Base-by-base conservation (phyloP, 2,888 invertebrate species). In the Poecilus cupreus region DNA sequence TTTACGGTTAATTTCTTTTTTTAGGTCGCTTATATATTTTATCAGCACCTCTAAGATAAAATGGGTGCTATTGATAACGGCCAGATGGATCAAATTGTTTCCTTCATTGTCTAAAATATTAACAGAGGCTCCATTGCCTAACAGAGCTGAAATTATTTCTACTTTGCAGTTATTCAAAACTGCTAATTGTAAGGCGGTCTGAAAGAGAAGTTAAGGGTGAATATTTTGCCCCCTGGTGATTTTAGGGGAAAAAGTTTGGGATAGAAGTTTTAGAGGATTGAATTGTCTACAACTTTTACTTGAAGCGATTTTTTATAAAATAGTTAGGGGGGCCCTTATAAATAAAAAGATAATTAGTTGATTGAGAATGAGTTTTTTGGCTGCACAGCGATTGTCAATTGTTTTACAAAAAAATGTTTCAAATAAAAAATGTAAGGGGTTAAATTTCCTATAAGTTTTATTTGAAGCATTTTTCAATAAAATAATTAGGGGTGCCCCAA, bases 141-240 rank as follows among this genome's bases (percentile, higher is more conserved):
- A 85, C 10, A 92, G 86, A 0, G 87, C 32, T 0, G 84, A 74
- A 0, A 90, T 87, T 70, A 90, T 86, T 0, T 85, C 81, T 0
- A 86, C 80, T 5, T 83, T 60, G 0, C 86, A 85, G 10, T 88
- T 85, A 79, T 88, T 46, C 3, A 87, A 76, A 0, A 92, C 84
- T 0, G 91, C 88, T 84, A 92, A 86, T 80, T 90, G 90, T 0
- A 92, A 85, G 0, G 92, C 88, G 0, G 91, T 90, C 91, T 92
- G 88, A 0, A 86, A 86, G 74, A 82, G 46, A 2, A 51, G 13
- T 46, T 46, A 46, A 4, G 13, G 13, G n/a, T 46, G 5, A 4
- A n/a, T n/a, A n/a, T n/a, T n/a, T n/a, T n/a, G n/a, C n/a, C n/a
- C n/a, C n/a, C n/a, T n/a, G n/a, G n/a, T n/a, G n/a, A 8, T 32